A percentile compares a stretch with the other conserved stretches of the same genome.
Conservation (phyloP, 1,140 invertebrate species). For the Drosophila asahinai region DNA sequence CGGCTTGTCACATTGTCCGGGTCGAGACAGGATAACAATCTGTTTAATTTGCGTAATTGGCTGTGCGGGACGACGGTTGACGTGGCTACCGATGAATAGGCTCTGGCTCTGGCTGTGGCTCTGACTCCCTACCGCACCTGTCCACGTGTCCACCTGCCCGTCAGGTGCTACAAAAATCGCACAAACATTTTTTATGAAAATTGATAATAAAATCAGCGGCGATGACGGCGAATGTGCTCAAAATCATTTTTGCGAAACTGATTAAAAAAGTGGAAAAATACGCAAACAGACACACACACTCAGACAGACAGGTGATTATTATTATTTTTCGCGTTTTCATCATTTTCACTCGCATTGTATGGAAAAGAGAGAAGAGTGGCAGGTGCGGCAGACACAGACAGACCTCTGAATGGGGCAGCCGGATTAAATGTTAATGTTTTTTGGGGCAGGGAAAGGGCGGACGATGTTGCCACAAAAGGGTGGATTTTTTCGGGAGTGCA, state of each 20-base stretch:
- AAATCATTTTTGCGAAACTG: slow-evolving; percentile 52
- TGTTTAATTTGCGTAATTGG: slow-evolving; percentile 83
- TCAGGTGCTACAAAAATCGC: slow-evolving; percentile 39
- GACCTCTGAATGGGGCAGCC: slow-evolving; percentile 23
- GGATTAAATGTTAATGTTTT: slow-evolving; percentile 64
- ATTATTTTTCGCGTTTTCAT: slow-evolving; percentile 56
- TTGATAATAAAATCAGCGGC: slow-evolving; percentile 62
- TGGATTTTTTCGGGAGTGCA: slow-evolving; percentile 13
- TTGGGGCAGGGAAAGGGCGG: background rate
- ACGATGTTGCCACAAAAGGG: background rate
- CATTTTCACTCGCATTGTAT: slow-evolving; percentile 26
- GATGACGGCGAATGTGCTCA: slow-evolving; percentile 26
- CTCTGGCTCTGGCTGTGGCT: background rate
- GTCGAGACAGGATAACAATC: slow-evolving; percentile 79
- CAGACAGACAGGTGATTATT: slow-evolving; percentile 32
- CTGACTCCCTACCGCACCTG: background rate
- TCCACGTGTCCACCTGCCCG: slow-evolving; percentile 8
- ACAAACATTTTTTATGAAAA: slow-evolving; percentile 56
- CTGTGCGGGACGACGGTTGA: slow-evolving; percentile 73
- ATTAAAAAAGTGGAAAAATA: slow-evolving; percentile 52
- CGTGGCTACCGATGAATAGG: slow-evolving; percentile 63
- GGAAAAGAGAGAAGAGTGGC: slow-evolving; percentile 31
- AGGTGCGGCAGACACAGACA: slow-evolving; percentile 46
- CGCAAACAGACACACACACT: slow-evolving; percentile 31
- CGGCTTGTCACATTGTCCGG: slow-evolving; percentile 48